Conservation (phyloP, 2,113 vertebrate genomes). For the Cyprinus carpio region DNA sequence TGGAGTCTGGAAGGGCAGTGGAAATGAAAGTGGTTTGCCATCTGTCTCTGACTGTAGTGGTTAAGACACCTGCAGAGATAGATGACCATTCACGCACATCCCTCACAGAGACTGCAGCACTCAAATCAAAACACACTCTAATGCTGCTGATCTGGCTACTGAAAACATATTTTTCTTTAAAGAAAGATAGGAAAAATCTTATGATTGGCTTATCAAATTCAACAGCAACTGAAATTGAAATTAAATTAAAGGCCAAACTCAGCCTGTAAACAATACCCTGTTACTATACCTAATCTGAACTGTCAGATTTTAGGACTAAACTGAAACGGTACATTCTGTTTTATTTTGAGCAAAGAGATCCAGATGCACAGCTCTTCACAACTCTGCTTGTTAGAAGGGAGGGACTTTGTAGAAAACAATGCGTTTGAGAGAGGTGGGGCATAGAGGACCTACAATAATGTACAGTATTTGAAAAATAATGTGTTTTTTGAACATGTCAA, state of each 20-base stretch:
- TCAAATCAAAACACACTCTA: neutral
- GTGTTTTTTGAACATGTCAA: no score
- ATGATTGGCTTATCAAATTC: neutral
- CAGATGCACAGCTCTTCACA: no score
- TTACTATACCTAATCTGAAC: neutral
- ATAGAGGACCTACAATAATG: no score
- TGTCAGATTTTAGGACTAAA: neutral
- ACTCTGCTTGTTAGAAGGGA: no score
- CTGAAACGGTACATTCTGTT: no score
- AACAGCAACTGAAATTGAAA: neutral
- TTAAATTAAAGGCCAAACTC: neutral
- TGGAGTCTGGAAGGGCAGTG: slow-evolving; percentile 1
- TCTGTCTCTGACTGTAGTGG: neutral
- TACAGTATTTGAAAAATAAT: no score
- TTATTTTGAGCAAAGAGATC: no score
- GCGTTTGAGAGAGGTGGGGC: no score
- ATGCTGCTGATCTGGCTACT: neutral
- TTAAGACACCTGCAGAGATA: slow-evolving; percentile 6
- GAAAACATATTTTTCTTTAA: neutral
- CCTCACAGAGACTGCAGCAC: slow-evolving; percentile 3
- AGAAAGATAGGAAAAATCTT: neutral
- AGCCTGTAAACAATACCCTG: neutral
- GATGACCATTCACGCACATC: neutral
- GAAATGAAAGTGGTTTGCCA: slow-evolving; percentile 7
- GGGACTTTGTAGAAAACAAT: no score